A percentile compares a stretch with the other conserved stretches of the same genome.
Conservation (phyloP, 23 tunicate genomes). For the Clavelina lepadiformis region DNA sequence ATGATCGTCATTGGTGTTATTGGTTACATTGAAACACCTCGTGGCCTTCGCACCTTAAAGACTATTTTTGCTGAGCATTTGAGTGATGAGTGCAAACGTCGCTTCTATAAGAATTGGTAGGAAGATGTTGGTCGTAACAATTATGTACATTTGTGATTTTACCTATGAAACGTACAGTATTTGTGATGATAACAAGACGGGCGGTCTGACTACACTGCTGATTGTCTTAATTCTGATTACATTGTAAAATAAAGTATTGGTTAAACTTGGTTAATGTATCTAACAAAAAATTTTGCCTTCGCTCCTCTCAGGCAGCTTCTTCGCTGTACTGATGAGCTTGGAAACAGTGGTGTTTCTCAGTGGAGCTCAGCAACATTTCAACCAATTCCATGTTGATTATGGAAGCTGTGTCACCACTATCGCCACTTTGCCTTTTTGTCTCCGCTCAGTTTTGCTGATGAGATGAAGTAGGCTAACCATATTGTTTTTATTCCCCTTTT, state of each 20-base stretch:
- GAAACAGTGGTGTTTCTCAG: background rate
- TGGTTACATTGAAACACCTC: constrained; percentile 96
- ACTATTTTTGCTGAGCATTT: constrained; percentile 98
- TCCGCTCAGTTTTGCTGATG: constrained; percentile 83
- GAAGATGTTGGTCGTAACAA: background rate
- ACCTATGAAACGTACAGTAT: background rate
- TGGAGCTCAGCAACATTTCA: background rate
- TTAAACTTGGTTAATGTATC: background rate
- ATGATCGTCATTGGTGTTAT: constrained; percentile 93
- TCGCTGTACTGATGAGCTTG: constrained; percentile 23
- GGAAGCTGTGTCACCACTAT: constrained; percentile 7
- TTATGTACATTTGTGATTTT: background rate
- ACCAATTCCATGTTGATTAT: background rate
- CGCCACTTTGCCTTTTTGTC: constrained; percentile 17
- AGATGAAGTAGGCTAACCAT: constrained; percentile 13
- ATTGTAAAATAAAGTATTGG: background rate
- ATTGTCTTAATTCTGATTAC: constrained; percentile 25
- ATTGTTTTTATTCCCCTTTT: constrained; percentile 7
- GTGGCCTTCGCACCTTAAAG: constrained; percentile 84
- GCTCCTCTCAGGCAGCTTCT: constrained; percentile 36
- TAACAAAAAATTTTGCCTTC: background rate
- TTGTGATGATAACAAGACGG: constrained; percentile 50
- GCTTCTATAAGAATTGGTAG: constrained; percentile 99
- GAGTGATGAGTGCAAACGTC: constrained; percentile 97
- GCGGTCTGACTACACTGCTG: constrained; percentile 46